These are phyloP conservation scores for Caenorhabditis afra DNA, from an alignment of 2,888 invertebrate species.

Conservation along the genomic window DNA sequence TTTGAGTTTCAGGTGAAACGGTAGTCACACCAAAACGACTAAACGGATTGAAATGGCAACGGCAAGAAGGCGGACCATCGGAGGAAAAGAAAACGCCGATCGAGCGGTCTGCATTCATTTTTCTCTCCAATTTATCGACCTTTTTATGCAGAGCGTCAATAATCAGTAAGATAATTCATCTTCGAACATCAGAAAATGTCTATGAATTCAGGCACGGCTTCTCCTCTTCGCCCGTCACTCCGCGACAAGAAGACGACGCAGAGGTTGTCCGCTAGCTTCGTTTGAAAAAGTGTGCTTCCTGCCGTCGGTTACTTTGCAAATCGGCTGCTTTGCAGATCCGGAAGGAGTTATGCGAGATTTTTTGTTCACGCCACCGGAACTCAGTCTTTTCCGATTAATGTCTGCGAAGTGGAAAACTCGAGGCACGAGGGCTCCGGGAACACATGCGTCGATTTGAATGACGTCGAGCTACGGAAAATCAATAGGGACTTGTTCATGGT, in stretches of 20 bases:
- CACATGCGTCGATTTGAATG: slow-evolving; percentile 54
- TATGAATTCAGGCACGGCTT: slow-evolving; percentile 48
- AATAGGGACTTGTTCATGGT: slow-evolving; percentile 56
- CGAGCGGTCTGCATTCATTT: slow-evolving; percentile 55
- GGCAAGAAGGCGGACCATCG: background rate
- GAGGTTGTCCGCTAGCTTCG: background rate
- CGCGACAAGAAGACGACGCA: background rate
- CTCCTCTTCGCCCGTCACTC: slow-evolving; percentile 41
- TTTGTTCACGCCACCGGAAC: slow-evolving; percentile 50
- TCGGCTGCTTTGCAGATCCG: slow-evolving; percentile 42
- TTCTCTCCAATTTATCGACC: slow-evolving; percentile 58
- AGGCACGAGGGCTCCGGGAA: slow-evolving; percentile 44
- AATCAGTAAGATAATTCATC: slow-evolving; percentile 33
- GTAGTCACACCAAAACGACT: too few species aligned
- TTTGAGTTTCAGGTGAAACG: too few species aligned
- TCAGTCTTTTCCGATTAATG: slow-evolving; percentile 36
- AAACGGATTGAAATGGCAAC: too few species aligned
- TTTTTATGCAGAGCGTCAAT: slow-evolving; percentile 53
- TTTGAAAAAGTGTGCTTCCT: slow-evolving; percentile 45
- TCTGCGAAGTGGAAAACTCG: slow-evolving; percentile 58
- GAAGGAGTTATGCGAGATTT: slow-evolving; percentile 50
- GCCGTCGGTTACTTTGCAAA: background rate
- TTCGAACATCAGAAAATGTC: background rate
- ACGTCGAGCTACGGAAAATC: slow-evolving; percentile 46
- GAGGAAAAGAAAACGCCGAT: background rate